Evolutionary conservation across 2,797 vertebrate genomes (phyloP), one percentile per base, ranked within the genome.

Genomic region (Premnoplex brunnescens): DNA sequence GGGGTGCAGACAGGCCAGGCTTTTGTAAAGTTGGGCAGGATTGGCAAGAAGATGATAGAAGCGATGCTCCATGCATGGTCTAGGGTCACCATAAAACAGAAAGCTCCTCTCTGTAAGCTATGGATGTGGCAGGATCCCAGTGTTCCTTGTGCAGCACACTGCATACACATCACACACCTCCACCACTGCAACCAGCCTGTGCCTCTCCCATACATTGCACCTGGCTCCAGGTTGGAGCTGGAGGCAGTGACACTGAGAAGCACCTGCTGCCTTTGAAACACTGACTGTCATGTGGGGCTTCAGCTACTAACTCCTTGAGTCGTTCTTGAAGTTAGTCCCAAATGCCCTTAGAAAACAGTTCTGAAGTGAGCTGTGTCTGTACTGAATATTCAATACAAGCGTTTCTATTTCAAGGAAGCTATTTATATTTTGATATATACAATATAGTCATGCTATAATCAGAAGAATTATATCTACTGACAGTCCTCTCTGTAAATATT

Each of bases 91-190:
- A 9, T 9, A 16, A 41, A 80, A 16, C 23, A 41, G 64, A 88
- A 69, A 59, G 10, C 14, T 74, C 12, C 49, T 67, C 49, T 59
- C 56, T 37, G 1, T 60, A 16, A 64, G 21, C 73, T 49, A 12
- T 2, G 20, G 23, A 67, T 11, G 3, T 43, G 52, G 41, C 46
- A 64, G 0, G 0, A 75, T 84, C 49, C 58, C 34, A 44, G 2
- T 67, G 63, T 52, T 63, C 41, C 30, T 46, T 49, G 36, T 1
- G 20, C 34, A 28, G 68, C 30, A 30, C 17, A 2, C 12, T 27
- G 51, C 0, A 0, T 39, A 32, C 21, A 11, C 54, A 62, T 1
- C 10, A 39, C 43, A 21, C 0, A 0, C 9, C 28, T 66, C 12
- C 32, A 4, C 27, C 0, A 0, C 9, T 49, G 46, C 49, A 51